Evolutionary conservation across 2,888 invertebrate genomes (phyloP).

Genomic region (Therioaphis trifolii): DNA sequence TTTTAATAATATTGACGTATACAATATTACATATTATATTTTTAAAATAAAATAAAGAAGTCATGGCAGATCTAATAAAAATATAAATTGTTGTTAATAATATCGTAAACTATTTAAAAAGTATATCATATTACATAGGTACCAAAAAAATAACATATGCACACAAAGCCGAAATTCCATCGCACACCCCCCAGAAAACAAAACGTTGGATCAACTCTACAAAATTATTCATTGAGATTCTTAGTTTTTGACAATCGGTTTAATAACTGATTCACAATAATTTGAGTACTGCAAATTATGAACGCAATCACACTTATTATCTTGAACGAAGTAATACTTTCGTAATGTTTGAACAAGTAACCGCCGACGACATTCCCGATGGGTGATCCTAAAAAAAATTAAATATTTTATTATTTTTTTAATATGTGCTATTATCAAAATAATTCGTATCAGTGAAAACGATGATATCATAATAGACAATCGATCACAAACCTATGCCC

Average conservation of each 20-base stretch:
- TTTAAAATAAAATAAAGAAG: too few relatives aligned
- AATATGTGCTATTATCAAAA: background rate
- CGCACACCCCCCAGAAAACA: too few relatives aligned
- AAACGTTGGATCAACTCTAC: background rate
- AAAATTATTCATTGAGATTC: background rate
- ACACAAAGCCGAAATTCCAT: too few relatives aligned
- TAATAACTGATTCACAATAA: background rate
- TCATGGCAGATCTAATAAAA: too few relatives aligned
- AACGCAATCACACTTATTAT: background rate
- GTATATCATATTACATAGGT: too few relatives aligned
- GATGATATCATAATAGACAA: background rate
- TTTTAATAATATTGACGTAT: too few relatives aligned
- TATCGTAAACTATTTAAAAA: too few relatives aligned
- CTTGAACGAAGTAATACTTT: constrained; percentile 30
- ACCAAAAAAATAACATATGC: too few relatives aligned
- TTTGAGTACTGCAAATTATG: background rate
- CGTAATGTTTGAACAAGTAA: constrained; percentile 22
- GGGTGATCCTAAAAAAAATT: constrained; percentile 16
- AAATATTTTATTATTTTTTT: background rate
- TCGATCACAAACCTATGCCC: constrained; percentile 76
- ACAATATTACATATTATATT: too few relatives aligned
- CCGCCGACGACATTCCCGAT: constrained; percentile 39
- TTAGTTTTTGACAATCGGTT: background rate
- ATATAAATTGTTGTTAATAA: too few relatives aligned
- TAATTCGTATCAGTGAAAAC: background rate